Percentiles rank a stretch among this genome's conserved stretches.
phyloP scores from a whole-genome alignment of 2,888 invertebrate genomes.

The Dasysyrphus tricinctus region DNA sequence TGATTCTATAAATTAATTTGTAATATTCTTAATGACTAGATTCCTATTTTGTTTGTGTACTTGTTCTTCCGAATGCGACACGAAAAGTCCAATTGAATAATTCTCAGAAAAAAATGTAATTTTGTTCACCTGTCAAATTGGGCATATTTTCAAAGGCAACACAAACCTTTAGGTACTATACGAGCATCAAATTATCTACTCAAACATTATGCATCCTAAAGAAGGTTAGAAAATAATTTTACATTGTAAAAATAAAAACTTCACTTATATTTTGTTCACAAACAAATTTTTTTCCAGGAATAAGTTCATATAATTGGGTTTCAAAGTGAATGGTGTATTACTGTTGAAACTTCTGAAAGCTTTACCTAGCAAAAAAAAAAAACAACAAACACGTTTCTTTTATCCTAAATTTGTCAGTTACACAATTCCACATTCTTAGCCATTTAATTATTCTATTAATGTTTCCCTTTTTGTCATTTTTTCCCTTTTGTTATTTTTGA shows the following conservation, averaged over 20 bases:
- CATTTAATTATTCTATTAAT: not conserved
- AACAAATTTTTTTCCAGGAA: not conserved
- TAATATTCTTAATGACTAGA: no score
- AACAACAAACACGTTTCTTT: not conserved
- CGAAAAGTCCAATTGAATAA: no score
- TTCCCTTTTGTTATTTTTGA: not conserved
- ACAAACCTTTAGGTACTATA: not conserved
- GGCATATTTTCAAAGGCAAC: not conserved
- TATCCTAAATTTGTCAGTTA: slow-evolving; percentile 2
- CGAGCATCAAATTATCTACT: not conserved
- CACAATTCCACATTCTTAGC: not conserved
- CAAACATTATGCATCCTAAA: not conserved
- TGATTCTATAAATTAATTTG: no score
- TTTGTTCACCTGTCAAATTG: not conserved
- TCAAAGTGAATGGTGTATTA: not conserved
- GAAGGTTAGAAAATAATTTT: no score
- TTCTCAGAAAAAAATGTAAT: not conserved
- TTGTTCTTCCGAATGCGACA: no score
- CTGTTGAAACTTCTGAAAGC: not conserved
- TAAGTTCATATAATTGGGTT: not conserved
- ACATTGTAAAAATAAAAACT: no score
- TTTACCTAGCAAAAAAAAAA: not conserved
- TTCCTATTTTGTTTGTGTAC: no score
- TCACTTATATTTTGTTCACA: not conserved
- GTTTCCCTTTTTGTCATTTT: not conserved